Evolutionary conservation across 2,113 vertebrate genomes (phyloP).

Genomic region (Ochotona curzoniae): DNA sequence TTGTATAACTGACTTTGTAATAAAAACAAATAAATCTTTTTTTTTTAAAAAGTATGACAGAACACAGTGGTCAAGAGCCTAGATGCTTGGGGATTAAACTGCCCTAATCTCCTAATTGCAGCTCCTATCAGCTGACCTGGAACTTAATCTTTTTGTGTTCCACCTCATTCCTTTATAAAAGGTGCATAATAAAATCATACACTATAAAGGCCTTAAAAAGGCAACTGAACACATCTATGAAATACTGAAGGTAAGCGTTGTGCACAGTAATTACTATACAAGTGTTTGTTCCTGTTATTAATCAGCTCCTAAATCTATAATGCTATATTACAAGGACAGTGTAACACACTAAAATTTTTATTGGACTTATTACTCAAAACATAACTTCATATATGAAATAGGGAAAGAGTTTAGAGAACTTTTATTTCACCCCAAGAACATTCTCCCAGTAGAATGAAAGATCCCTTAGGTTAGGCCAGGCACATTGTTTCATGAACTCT

Average conservation of each 20-base stretch:
- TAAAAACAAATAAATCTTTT: too few species aligned
- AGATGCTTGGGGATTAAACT: neutral
- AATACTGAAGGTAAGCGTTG: neutral
- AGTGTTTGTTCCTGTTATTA: neutral
- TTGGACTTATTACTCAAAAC: neutral
- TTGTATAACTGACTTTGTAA: too few species aligned
- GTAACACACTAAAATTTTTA: conserved; percentile 17
- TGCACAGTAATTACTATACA: neutral
- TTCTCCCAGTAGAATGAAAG: neutral
- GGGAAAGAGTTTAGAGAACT: neutral
- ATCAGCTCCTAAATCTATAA: neutral
- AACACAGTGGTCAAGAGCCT: neutral
- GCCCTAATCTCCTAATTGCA: neutral
- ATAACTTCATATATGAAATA: conserved; percentile 5
- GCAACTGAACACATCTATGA: conserved; percentile 16
- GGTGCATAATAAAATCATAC: neutral
- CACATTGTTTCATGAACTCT: neutral
- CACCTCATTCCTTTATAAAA: conserved; percentile 31
- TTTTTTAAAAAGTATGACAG: neutral
- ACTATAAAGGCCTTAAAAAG: neutral
- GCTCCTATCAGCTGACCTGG: neutral
- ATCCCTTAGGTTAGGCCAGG: neutral
- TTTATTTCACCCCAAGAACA: neutral
- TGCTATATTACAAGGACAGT: neutral
- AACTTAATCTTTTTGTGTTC: neutral